Percentiles rank a stretch among this genome's conserved stretches.
phyloP scores from a whole-genome alignment of 2,888 invertebrate species.

The Gari tellinella region DNA sequence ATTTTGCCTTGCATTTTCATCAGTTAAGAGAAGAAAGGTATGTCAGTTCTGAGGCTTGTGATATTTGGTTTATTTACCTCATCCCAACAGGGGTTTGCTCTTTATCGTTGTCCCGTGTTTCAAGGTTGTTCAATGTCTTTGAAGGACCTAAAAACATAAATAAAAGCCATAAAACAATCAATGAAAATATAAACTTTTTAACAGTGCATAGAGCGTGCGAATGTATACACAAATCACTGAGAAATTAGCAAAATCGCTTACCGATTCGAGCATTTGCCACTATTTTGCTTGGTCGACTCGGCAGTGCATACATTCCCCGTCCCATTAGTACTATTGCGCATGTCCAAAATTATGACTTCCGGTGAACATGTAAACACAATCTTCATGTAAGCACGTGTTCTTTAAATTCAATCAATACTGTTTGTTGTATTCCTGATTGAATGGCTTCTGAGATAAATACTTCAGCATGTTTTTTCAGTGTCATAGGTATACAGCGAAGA shows the following conservation, averaged over 20 bases:
- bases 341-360: constrained; percentile 43
- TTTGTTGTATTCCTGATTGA: no score
- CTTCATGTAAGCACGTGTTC: neutral
- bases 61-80: no score
- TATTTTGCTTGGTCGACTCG: constrained; percentile 76
- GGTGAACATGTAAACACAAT: constrained; percentile 14
- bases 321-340: constrained; percentile 60
- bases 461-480: no score
- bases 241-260: constrained; percentile 56
- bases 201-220: constrained; percentile 26
- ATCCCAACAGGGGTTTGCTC: constrained; percentile 63
- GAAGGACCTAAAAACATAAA: constrained; percentile 68
- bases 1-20: no score
- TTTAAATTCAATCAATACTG: no score
- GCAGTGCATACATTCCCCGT: constrained; percentile 79
- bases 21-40: no score
- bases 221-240: constrained; percentile 21
- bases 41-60: no score
- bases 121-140: constrained; percentile 76
- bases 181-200: constrained; percentile 36
- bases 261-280: constrained; percentile 75
- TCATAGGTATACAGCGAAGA: no score
- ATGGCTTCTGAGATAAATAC: no score
- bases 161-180: constrained; percentile 20
- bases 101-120: constrained; percentile 71